Base-by-base conservation (phyloP, 2,797 vertebrate genomes). In the Acrossocheilus fasciatus region DNA sequence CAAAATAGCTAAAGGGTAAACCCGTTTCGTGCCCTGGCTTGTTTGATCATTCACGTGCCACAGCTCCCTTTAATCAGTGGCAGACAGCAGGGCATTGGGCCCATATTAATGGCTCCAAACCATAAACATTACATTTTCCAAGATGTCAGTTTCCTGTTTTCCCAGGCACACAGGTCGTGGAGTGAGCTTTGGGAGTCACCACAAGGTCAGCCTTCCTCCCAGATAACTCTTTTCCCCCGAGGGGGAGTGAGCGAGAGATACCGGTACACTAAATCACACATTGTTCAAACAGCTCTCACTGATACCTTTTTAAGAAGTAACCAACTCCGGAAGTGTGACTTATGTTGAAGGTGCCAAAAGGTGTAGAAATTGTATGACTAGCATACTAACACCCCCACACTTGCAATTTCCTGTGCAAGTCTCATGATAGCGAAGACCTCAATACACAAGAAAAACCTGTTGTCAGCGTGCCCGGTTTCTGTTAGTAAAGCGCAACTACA, bases 161-260 rank as follows among this genome's bases (percentile, higher is more conserved):
- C 93, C 93, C 94, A 97, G 94, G 95, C 93, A 94, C 96, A 97
- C 95, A 93, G 93, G 92, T 95, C 92, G 92, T 94, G 95, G 95
- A 94, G 93, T 93, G 93, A 93, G 94, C 93, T 90, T 90, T 91
- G 91, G 90, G 95, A 96, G 97, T 97, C 96, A 96, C 91, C 91
- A 94, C 93, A 91, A 95, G 97, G 97, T 97, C 96, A 96, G 93
- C 93, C 95, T 97, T 98, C 96, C 95, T 96, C 96, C 85, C 94
- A 94, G 88, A 86, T 89, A 69, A 88, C 89, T 91, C 89, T 93
- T 93, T 91, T 72, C 77, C 84, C 70, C 73, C 0, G 30, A 77
- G 62, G 68, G 64, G 76, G 76, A 82, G 81, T 77, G 34, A 89
- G 45, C 4, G 59, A 75, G 36, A 80, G 77, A 43, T 82, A 78